Base-by-base conservation (phyloP, 2,888 invertebrate genomes). In the Amphimallon solstitiale region DNA sequence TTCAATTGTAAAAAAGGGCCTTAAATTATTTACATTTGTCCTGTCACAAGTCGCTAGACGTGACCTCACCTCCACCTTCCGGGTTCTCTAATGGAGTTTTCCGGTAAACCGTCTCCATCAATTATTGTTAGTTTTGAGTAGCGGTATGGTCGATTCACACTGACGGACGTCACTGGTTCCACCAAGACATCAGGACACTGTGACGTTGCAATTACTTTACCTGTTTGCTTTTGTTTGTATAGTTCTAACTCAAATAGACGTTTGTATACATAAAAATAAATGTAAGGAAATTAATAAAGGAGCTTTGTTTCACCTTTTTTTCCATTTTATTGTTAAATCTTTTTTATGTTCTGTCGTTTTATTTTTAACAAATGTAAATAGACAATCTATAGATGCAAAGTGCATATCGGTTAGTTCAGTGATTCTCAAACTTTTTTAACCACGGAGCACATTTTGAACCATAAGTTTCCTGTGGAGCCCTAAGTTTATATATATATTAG, bases 11-110 rank as follows among this genome's bases (percentile, higher is more conserved):
- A 29, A 29, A 29, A 43, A 43, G n/a, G 17, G 19, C n/a, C 23
- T 59, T 59, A 19, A 59, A 59, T 59, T 59, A 40, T 59, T 40
- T 40, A 59, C 14, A 59, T 19, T 23, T 9, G 23, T 17, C 21
- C 19, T 48, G 48, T 48, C 48, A 48, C 48, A 19, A 23, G 48
- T 48, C 23, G 54, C 29, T 35, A 54, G 54, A 34, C 19, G 54
- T 48, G 19, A 9, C 40, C 56, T 21, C 52, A n/a, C 40, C 38
- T 12, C 21, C 43, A 7, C 2, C 48, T 48, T 21, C 21, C 21
- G n/a, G 12, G 29, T 12, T 7, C n/a, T n/a, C 48, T 59, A 59
- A 59, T 59, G 59, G 59, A 59, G 40, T 59, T 59, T 59, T 40
- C 59, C 59, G 59, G 59, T 59, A 43, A 43, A 19, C 21, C 35